Conservation (phyloP, 2,113 vertebrate genomes). For the Jacana jacana region DNA sequence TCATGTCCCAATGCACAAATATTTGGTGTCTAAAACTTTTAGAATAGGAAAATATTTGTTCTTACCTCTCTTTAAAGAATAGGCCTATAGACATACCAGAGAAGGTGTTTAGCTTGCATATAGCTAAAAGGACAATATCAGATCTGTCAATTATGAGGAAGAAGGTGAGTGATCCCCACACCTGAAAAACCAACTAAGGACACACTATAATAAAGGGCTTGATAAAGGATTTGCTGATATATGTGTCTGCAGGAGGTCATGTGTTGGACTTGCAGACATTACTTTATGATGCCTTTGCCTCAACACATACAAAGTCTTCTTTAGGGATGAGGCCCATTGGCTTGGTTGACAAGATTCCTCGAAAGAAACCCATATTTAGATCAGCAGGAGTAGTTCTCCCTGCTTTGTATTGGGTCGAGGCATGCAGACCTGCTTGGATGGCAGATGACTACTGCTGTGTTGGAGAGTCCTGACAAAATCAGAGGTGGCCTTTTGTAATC, state of each 20-base stretch:
- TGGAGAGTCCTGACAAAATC: neutral
- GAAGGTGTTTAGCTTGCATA: neutral
- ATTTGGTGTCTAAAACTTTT: neutral
- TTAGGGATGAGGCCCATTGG: accelerated
- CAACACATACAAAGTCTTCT: neutral
- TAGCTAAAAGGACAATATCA: neutral
- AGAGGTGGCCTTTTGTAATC: neutral
- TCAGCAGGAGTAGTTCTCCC: neutral
- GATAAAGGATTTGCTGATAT: neutral
- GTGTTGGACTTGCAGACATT: neutral
- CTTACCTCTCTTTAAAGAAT: neutral
- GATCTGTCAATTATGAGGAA: neutral
- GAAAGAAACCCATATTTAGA: neutral
- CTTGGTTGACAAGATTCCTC: neutral
- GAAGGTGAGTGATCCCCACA: neutral
- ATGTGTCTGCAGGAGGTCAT: neutral
- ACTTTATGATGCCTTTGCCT: neutral
- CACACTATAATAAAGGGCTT: neutral
- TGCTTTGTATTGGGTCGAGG: neutral
- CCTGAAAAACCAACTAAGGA: neutral
- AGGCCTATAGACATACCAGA: neutral
- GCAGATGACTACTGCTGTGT: neutral
- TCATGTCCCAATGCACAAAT: neutral
- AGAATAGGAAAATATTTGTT: neutral
- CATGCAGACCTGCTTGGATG: neutral